phyloP scores from a whole-genome alignment of 92 coral and sea anemone species.

The Phenganax stokvisi region DNA sequence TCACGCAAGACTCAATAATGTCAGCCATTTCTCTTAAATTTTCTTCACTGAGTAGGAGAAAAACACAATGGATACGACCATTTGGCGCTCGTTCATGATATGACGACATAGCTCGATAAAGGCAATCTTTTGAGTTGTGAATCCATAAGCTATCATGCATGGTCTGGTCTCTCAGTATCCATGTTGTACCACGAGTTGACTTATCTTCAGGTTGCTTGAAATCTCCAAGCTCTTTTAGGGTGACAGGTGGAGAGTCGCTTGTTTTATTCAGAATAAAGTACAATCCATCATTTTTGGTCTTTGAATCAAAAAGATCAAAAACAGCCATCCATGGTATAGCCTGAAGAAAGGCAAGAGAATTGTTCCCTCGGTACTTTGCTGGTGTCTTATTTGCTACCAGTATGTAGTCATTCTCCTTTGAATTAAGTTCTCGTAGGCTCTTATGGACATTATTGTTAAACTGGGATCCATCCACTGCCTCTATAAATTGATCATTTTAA shows the following conservation, averaged over 20 bases:
- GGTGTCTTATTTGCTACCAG: slow-evolving; percentile 35
- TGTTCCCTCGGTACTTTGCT: slow-evolving; percentile 19
- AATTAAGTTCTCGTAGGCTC: slow-evolving; percentile 30
- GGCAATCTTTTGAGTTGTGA: slow-evolving; percentile 46
- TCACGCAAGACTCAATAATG: slow-evolving; percentile 52
- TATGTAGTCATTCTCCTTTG: slow-evolving; percentile 22
- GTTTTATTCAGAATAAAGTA: slow-evolving; percentile 14
- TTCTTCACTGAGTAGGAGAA: slow-evolving; percentile 41
- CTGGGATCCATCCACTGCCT: slow-evolving; percentile 27
- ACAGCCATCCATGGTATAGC: slow-evolving; percentile 34
- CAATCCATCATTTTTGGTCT: slow-evolving; percentile 29
- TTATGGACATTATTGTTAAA: slow-evolving; percentile 28
- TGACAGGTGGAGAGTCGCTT: slow-evolving; percentile 24
- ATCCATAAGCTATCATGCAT: slow-evolving; percentile 62
- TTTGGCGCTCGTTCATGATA: slow-evolving; percentile 42
- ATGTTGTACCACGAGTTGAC: slow-evolving; percentile 56
- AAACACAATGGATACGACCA: slow-evolving; percentile 50
- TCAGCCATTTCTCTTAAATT: slow-evolving; percentile 51
- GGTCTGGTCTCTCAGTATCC: slow-evolving; percentile 46
- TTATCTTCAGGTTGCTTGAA: slow-evolving; percentile 28
- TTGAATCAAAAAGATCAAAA: slow-evolving; percentile 34
- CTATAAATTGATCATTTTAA: background rate
- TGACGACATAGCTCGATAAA: slow-evolving; percentile 50
- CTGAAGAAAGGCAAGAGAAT: slow-evolving; percentile 28
- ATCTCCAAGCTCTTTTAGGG: slow-evolving; percentile 23